Base-by-base conservation (phyloP, 1,140 invertebrate species). In the Brachystomella parvula region DNA sequence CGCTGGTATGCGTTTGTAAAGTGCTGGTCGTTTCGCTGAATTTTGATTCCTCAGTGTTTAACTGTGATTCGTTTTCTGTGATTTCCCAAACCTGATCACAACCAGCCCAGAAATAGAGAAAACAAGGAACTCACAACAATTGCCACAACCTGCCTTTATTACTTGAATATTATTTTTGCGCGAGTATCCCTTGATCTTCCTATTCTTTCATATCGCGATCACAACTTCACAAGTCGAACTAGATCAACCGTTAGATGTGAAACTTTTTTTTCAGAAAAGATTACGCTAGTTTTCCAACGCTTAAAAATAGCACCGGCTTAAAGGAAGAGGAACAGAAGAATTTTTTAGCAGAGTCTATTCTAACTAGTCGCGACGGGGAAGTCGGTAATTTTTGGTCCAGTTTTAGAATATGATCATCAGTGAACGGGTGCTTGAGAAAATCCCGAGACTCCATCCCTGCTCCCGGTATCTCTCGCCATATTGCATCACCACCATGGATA, bases 271-370 rank as follows among this genome's bases (percentile, higher is more conserved):
- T 44, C n/a, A 44, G 39, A 44, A 44, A 44, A n/a, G n/a, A n/a
- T 44, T 56, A 35, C 53, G 47, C 53, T 28, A 28, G 21, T 24
- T 56, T 63, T 28, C 47, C 61, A 28, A 49, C 61, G 30, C 61
- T 63, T 49, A 49, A 32, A 63, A n/a, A 26, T 31, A 39, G 44
- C 29, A 49, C 60, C 44, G 28, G 21, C 35, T 31, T 19, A 17
- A 35, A 33, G 47, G 39, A 47, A 30, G 32, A 39, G 29, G 61
- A 49, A 47, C 47, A 30, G 19, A 29, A 29, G 39, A 63, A 63
- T 63, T 26, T 28, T 31, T 26, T 57, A 28, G 28, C 26, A 17
- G 53, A 21, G 35, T 39, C 44, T 39, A 17, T 59, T 31, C 60
- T 35, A 21, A 26, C 39, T 61, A 32, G 21, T n/a, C n/a, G n/a